phyloP scores from a whole-genome alignment of 2,113 vertebrate genomes.

The Spea bombifrons region DNA sequence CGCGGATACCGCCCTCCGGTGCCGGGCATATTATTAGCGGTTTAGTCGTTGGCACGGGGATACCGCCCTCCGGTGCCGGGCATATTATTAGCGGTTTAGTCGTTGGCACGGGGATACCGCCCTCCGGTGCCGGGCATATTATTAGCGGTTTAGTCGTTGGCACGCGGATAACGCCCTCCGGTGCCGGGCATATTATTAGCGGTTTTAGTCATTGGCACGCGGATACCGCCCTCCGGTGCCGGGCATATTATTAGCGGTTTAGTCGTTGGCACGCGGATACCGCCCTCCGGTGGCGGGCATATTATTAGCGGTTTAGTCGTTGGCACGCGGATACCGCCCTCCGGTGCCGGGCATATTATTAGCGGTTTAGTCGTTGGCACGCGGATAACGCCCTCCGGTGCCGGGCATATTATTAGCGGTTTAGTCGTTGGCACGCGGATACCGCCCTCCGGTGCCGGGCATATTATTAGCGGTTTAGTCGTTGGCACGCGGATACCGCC shows the following conservation, averaged over 20 bases:
- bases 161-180: neutral
- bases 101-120: neutral
- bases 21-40: neutral
- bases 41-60: neutral
- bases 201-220: neutral
- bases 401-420: neutral
- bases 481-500: neutral
- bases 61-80: neutral
- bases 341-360: neutral
- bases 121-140: neutral
- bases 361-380: neutral
- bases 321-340: neutral
- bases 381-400: neutral
- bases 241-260: neutral
- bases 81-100: neutral
- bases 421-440: neutral
- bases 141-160: neutral
- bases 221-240: neutral
- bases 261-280: neutral
- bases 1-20: neutral
- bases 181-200: neutral
- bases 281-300: neutral
- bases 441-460: neutral
- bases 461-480: neutral
- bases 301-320: neutral